Conservation (phyloP, 2,888 invertebrate genomes). For the Trypoxylon attenuatum region DNA sequence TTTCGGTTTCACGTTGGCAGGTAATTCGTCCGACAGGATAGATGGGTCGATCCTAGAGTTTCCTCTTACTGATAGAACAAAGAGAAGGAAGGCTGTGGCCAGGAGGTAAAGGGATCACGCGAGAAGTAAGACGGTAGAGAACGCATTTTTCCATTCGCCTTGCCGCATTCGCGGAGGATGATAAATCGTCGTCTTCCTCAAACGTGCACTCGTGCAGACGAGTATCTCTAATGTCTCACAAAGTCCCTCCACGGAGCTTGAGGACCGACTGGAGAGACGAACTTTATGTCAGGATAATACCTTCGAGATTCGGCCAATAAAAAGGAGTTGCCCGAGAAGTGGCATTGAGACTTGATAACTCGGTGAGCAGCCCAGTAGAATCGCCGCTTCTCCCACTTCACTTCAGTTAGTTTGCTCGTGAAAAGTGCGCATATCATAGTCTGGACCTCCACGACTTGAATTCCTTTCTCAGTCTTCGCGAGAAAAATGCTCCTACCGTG, state of each 20-base stretch:
- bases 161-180: constrained; percentile 56
- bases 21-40: constrained; percentile 59
- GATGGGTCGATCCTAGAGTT: constrained; percentile 60
- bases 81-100: constrained; percentile 9
- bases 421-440: not conserved
- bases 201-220: constrained; percentile 43
- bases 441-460: not conserved
- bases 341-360: constrained; percentile 45
- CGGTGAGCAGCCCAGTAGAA: not conserved
- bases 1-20: constrained; percentile 57
- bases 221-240: constrained; percentile 59
- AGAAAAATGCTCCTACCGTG: not conserved
- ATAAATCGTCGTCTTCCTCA: constrained; percentile 64
- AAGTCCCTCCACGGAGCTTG: constrained; percentile 35
- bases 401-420: no score
- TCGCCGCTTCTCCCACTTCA: not conserved
- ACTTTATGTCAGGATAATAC: constrained; percentile 47
- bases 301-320: constrained; percentile 25
- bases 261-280: constrained; percentile 28
- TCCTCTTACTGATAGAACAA: not conserved
- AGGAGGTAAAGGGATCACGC: constrained; percentile 6
- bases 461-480: not conserved
- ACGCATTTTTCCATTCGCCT: constrained; percentile 49
- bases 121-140: constrained; percentile 17
- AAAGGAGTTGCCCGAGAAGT: constrained; percentile 22